phyloP scores from a whole-genome alignment of 1,140 invertebrate species.

The Brachionus manjavacas region DNA sequence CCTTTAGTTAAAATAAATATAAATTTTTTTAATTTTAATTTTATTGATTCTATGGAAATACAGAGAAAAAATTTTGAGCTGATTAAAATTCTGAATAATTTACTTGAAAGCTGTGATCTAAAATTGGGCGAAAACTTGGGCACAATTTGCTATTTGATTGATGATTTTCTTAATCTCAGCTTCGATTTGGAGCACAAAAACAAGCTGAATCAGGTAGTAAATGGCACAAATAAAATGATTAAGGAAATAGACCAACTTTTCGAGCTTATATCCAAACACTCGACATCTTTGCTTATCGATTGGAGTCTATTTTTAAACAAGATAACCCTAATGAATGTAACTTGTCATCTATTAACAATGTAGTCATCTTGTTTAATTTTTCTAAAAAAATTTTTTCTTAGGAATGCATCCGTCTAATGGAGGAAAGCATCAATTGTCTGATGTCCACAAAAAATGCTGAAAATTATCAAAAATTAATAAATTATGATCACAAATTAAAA shows the following conservation, averaged over 20 bases:
- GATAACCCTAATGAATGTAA: background rate
- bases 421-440: background rate
- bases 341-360: too few relatives aligned
- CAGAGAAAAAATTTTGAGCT: background rate
- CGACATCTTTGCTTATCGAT: background rate
- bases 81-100: background rate
- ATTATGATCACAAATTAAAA: background rate
- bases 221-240: conserved; percentile 6
- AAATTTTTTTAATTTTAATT: background rate
- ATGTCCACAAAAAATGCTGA: background rate
- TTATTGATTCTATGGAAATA: background rate
- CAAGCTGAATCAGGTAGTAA: background rate
- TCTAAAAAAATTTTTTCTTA: background rate
- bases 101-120: conserved; percentile 16
- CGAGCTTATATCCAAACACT: background rate
- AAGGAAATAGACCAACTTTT: background rate
- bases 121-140: background rate
- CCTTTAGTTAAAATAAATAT: background rate
- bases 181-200: background rate
- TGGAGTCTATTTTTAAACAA: background rate
- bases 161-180: background rate
- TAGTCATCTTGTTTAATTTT: background rate
- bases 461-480: background rate
- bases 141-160: background rate
- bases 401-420: conserved; percentile 9